Evolutionary conservation across 2,113 vertebrate species (phyloP), one percentile per base, ranked within the genome.

Genomic region (Psophia crepitans): DNA sequence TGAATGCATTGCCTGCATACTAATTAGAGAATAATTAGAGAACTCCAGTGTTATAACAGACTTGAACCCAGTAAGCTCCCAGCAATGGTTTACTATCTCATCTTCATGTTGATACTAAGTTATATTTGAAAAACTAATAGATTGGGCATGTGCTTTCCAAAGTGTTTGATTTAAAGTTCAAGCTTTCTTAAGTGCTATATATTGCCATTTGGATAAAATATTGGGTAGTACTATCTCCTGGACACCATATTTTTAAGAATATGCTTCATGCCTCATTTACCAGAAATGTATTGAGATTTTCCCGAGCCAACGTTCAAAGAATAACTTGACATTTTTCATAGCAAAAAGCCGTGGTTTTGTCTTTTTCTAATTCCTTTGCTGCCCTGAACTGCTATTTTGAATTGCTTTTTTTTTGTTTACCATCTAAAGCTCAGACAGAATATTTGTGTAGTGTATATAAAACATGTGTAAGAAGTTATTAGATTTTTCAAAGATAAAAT

Each of bases 241-340:
- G 78, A 93, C 75, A 91, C 60, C 87, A 53, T 96, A 90, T 95
- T 93, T 96, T 95, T 80, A 87, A 94, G 75, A 96, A 95, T 87
- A 87, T 96, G 95, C 35, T 96, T 97, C 96, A 97, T 87, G 91
- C 91, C 84, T 97, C 96, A 96, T 97, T 97, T 96, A 86, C 84
- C 84, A 88, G 89, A 84, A 96, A 95, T 95, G 37, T 96, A 96
- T 95, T 88, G 95, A 96, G 92, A 96, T 96, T 91, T 97, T 96
- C 85, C 71, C 70, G 60, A 93, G 75, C 78, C 87, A 95, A 95
- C n/a, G 84, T 94, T 90, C 68, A 88, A 96, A 96, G 91, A 95
- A 94, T 84, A 96, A 96, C 90, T 95, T 94, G 73, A 71, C 89
- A 94, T 95, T 96, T 96, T 95, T 97, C 84, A 95, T 64, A 84